Evolutionary conservation across 2,113 vertebrate genomes (phyloP), one percentile per base, ranked within the genome.

Genomic region (Falcunculus frontatus): DNA sequence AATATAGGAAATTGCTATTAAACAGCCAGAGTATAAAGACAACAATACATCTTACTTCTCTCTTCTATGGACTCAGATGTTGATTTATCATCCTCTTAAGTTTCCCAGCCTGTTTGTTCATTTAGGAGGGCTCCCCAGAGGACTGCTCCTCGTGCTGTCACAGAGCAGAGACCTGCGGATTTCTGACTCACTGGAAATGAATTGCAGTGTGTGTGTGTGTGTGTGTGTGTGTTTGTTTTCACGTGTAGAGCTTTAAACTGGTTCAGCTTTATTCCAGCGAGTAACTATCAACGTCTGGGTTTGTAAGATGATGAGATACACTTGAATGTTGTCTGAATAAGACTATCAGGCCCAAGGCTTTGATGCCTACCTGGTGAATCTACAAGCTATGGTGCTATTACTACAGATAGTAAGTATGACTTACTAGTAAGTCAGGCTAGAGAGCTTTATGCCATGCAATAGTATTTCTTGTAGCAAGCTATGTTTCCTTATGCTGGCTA

Each of bases 181-280:
- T 85, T 93, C 63, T 88, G 63, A 56, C 35, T 94, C 46, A 6
- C 55, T 80, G 82, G 64, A 84, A 86, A 92, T 5, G 6, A 52
- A 55, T 2, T 69, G 26, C 50, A n/a, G n/a, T 7, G 39, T 32
- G 27, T 88, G 52, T 81, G 29, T 76, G 29, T 37, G 33, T 53
- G 35, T 19, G 52, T 56, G 33, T 78, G 55, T 10, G 35, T 67
- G 46, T 64, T 33, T 82, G n/a, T 67, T 50, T 77, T 42, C 55
- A 16, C 30, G n/a, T 19, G 13, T 46, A 35, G 15, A 46, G 59
- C 22, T 68, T 59, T 64, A 64, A 84, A 60, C 13, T 29, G 13
- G 30, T 72, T 52, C 69, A 64, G 32, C 57, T 87, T 89, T 87
- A 91, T 68, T 94, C 57, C 59, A 67, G 49, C 32, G 67, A 73